Evolutionary conservation across 2,797 vertebrate genomes (phyloP), one percentile per base, ranked within the genome.

Genomic region (Lindbergichthys nudifrons): DNA sequence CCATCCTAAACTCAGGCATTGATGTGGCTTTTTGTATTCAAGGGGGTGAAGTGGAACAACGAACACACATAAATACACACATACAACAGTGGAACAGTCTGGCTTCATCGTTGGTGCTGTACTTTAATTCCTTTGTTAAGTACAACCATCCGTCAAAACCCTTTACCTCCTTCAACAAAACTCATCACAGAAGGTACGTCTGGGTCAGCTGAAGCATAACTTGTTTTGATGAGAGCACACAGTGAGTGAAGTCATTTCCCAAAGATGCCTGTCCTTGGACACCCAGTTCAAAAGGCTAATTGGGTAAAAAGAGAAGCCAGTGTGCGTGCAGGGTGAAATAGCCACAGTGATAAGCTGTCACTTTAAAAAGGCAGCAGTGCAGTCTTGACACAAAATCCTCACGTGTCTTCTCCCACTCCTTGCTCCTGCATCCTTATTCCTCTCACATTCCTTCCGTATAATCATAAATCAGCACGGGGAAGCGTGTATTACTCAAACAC

Each of bases 31-130:
- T 77, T 53, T 79, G 45, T 57, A 46, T 73, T 81, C 66, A 74
- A 79, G 61, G 82, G 84, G 80, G 50, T 71, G 75, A 87, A 75
- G 78, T 86, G 80, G 76, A 52, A 62, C 0, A 69, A 82, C 42
- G 71, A 53, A 75, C 36, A 68, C 60, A 66, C 60, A 91, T 91
- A 88, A 90, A 89, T 88, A 87, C 84, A 81, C 75, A 69, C 18
- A 70, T 36, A 62, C 72, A 77, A 82, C 62, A 73, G 75, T 72
- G 65, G 65, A 64, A 81, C 16, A 48, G 74, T 80, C 69, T 60
- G 74, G 66, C 58, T 70, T 79, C 76, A 16, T 81, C 58, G 3
- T 21, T 48, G 73, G 46, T 26, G 18, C 76, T 67, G 50, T 72
- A 30, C 53, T 75, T 63, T 62, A 56, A 62, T 75, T 87, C 64